These are phyloP conservation scores for Marcusenius ussheri DNA, from an alignment of 2,113 vertebrate species.

Conservation along the genomic window DNA sequence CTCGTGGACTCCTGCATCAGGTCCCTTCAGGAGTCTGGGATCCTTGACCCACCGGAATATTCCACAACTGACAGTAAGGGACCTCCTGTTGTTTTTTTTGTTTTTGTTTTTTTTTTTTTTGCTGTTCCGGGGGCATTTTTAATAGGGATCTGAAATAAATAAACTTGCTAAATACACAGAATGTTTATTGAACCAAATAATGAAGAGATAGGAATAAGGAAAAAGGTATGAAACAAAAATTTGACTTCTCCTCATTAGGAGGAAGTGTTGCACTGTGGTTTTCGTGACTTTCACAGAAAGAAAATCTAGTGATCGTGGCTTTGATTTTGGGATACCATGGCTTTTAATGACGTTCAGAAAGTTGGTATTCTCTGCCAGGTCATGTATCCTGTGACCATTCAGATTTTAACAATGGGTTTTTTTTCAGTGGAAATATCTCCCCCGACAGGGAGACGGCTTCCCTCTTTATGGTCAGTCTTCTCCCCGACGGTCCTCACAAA, in stretches of 20 bases:
- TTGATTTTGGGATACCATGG: not conserved
- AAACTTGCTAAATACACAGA: not conserved
- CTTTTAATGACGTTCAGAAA: not conserved
- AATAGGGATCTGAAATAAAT: not conserved
- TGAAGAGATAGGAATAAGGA: not conserved
- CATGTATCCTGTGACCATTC: not conserved
- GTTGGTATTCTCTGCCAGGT: not conserved
- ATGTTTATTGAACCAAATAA: not conserved
- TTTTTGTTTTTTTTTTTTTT: not conserved
- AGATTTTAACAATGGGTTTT: not conserved
- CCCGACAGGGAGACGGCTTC: not conserved
- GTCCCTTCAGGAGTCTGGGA: conserved; percentile 93
- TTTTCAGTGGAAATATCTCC: not conserved
- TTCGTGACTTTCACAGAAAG: not conserved
- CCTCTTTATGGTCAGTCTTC: not conserved
- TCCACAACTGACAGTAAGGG: conserved; percentile 80
- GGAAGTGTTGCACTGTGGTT: not conserved
- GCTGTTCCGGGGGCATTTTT: not conserved
- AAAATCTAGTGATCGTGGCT: not conserved
- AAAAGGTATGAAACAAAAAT: not conserved
- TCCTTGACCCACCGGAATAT: conserved; percentile 83
- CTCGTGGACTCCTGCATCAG: conserved; percentile 96
- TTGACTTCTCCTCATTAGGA: not conserved
- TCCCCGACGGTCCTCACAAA: not conserved
- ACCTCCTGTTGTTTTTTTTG: not conserved